Evolutionary conservation across 2,797 vertebrate species (phyloP).

Genomic region (Tiaroga cobitis): DNA sequence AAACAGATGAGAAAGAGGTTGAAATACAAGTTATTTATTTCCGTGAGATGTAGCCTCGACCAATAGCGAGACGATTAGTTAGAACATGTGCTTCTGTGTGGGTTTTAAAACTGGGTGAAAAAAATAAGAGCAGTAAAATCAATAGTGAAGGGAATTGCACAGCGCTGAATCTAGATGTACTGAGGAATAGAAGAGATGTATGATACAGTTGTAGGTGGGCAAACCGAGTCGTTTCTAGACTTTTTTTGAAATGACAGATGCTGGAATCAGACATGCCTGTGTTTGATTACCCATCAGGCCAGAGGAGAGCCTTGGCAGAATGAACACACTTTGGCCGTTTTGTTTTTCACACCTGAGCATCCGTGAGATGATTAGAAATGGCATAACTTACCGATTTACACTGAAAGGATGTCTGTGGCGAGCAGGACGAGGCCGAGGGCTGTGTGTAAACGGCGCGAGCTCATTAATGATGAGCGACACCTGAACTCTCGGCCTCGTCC

Average conservation of each 20-base stretch:
- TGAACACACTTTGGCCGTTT: neutral
- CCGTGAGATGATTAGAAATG: neutral
- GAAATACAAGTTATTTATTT: constrained; percentile 56
- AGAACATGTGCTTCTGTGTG: constrained; percentile 67
- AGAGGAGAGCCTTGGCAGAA: neutral
- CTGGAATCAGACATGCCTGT: constrained; percentile 73
- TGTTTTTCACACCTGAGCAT: neutral
- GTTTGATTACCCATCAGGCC: constrained; percentile 69
- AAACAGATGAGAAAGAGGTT: constrained; percentile 45
- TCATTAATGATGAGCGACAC: too few relatives aligned
- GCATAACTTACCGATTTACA: neutral
- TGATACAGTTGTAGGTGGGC: constrained; percentile 73
- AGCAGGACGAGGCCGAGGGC: too few relatives aligned
- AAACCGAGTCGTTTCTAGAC: constrained; percentile 71
- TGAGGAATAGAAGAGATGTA: constrained; percentile 75
- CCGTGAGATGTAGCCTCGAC: constrained; percentile 44
- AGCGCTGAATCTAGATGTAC: constrained; percentile 70
- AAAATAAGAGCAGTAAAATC: constrained; percentile 76
- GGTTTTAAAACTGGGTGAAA: constrained; percentile 68
- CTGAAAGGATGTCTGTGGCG: neutral
- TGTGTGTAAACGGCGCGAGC: too few relatives aligned
- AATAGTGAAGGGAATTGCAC: constrained; percentile 73
- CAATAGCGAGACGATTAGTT: constrained; percentile 69
- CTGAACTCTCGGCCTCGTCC: too few relatives aligned
- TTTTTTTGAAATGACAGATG: constrained; percentile 67